A percentile compares a stretch with the other conserved stretches of the same genome.
Evolutionary conservation across 2,888 invertebrate species (phyloP).

Genomic region (Arctia plantaginis): DNA sequence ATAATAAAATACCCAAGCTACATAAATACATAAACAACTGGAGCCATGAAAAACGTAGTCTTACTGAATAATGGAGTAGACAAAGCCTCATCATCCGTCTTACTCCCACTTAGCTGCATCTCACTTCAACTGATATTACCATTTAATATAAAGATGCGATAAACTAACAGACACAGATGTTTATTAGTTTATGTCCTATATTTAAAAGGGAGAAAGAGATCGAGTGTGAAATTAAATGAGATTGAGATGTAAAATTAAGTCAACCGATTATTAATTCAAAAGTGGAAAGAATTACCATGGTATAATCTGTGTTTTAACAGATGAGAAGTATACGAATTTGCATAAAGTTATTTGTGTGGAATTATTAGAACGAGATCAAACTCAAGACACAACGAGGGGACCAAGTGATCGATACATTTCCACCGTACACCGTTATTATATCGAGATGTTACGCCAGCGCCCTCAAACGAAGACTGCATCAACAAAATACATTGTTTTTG

Average conservation of each 20-base stretch:
- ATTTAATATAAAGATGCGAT: not conserved
- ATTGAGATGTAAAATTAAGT: too few relatives aligned
- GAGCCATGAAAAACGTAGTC: constrained; percentile 64
- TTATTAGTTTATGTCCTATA: not conserved
- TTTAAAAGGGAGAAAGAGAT: not conserved
- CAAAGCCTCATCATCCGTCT: constrained; percentile 48
- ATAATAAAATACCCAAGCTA: constrained; percentile 24
- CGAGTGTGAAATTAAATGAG: not conserved
- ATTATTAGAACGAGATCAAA: constrained; percentile 1
- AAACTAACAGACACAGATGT: not conserved
- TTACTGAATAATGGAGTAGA: constrained; percentile 69
- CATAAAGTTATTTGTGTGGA: not conserved
- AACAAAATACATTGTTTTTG: constrained; percentile 39
- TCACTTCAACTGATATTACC: constrained; percentile 32
- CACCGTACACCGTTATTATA: constrained; percentile 32
- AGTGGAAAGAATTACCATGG: not conserved
- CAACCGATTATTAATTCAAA: too few relatives aligned
- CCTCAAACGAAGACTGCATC: constrained; percentile 18
- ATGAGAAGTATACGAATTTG: not conserved
- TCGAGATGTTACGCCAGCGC: constrained; percentile 26
- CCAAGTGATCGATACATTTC: constrained; percentile 46
- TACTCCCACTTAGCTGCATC: constrained; percentile 48
- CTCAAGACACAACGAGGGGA: constrained; percentile 37
- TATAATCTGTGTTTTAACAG: too few relatives aligned
- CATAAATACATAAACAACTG: constrained; percentile 48